phyloP scores from a whole-genome alignment of 2,888 invertebrate species.

The Aleiodes testaceus region DNA sequence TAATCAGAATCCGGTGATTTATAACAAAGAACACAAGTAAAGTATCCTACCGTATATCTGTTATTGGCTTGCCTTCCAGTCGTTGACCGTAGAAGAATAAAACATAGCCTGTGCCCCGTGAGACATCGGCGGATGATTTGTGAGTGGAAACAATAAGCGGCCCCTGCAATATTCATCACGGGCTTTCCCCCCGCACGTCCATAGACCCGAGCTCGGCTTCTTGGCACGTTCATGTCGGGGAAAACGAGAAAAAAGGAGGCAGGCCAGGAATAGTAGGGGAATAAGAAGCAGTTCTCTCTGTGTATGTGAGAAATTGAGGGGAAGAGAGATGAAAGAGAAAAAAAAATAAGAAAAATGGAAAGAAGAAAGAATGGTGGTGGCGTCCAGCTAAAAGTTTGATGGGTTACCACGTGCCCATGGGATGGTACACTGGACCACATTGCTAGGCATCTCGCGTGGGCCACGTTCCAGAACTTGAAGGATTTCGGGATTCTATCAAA shows the following conservation, averaged over 20 bases:
- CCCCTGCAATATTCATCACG: conserved; percentile 72
- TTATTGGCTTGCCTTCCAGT: conserved; percentile 31
- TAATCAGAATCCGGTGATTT: not conserved
- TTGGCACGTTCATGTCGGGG: conserved; percentile 53
- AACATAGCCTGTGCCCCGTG: conserved; percentile 68
- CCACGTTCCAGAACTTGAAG: conserved; percentile 64
- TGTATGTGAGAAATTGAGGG: conserved; percentile 48
- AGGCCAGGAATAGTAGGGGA: conserved; percentile 40
- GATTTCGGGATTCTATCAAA: conserved; percentile 73
- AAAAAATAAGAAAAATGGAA: conserved; percentile 36
- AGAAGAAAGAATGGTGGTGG: conserved; percentile 55
- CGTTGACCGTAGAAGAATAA: conserved; percentile 65
- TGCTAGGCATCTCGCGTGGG: conserved; percentile 68
- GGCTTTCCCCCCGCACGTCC: conserved; percentile 55
- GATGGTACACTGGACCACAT: conserved; percentile 59
- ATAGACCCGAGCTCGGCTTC: conserved; percentile 51
- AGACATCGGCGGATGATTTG: conserved; percentile 72
- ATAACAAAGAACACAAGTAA: not conserved
- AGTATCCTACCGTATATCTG: not conserved
- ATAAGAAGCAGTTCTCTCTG: conserved; percentile 43
- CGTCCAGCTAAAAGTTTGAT: conserved; percentile 73
- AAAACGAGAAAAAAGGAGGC: conserved; percentile 53
- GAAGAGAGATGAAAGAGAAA: conserved; percentile 41
- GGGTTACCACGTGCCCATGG: conserved; percentile 69
- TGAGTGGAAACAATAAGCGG: conserved; percentile 72